Conservation (phyloP, 1,140 invertebrate genomes). For the Temnothorax nylanderi region DNA sequence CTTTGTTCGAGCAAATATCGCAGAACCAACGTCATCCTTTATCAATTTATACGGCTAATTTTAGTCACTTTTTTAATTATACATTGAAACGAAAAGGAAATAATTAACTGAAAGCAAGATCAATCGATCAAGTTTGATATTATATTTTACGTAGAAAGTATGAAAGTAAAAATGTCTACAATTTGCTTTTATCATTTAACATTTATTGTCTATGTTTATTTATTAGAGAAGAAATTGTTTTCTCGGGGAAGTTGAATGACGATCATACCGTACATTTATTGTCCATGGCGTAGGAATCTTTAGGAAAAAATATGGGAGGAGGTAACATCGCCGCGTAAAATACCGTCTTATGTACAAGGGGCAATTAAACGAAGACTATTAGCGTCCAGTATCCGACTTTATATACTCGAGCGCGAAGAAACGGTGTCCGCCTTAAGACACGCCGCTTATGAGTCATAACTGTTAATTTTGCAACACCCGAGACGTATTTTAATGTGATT, state of each 20-base stretch:
- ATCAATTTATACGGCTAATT: not conserved
- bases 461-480: conserved; percentile 46
- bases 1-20: not conserved
- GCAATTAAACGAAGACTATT: conserved; percentile 48
- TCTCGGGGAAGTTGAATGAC: not conserved
- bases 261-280: conserved; percentile 8
- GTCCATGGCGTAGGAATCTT: not conserved
- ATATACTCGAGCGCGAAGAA: conserved; percentile 30
- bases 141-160: not conserved
- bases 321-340: conserved; percentile 21
- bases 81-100: not conserved
- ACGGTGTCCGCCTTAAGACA: conserved; percentile 21
- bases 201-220: not conserved
- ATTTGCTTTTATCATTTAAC: not conserved
- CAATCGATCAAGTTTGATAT: not conserved
- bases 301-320: not conserved
- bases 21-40: not conserved
- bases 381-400: conserved; percentile 30
- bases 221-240: not conserved
- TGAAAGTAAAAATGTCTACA: not conserved
- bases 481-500: conserved; percentile 50
- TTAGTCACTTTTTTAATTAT: not conserved
- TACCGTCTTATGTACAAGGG: not conserved
- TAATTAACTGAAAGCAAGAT: not conserved
- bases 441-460: conserved; percentile 39